Conservation (phyloP, 2,113 vertebrate genomes). For the Hippocampus abdominalis region DNA sequence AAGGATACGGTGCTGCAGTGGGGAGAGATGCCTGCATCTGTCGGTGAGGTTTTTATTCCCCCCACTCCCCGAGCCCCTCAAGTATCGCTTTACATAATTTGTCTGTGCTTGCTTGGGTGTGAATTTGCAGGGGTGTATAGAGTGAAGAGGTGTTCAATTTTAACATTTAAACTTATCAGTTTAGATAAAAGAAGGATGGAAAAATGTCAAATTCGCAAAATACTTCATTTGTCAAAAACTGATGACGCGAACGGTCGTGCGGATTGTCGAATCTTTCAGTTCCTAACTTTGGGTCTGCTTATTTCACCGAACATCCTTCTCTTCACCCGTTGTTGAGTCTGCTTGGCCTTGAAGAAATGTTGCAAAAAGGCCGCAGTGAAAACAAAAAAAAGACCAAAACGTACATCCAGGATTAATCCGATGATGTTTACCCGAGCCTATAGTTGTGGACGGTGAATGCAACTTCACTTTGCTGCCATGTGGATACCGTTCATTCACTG, state of each 20-base stretch:
- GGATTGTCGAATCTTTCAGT: neutral
- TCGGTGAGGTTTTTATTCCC: constrained; percentile 72
- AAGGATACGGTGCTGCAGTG: constrained; percentile 92
- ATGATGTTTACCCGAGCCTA: neutral
- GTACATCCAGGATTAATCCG: neutral
- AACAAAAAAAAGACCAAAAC: neutral
- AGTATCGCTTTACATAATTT: too few species aligned
- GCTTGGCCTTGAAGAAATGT: neutral
- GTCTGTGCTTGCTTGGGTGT: neutral
- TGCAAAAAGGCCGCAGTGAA: neutral
- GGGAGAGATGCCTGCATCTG: constrained; percentile 92
- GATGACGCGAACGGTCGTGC: neutral
- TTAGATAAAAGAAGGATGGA: too few species aligned
- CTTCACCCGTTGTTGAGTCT: neutral
- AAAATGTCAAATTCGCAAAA: neutral
- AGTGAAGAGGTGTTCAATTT: neutral
- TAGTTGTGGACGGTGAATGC: neutral
- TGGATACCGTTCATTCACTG: neutral
- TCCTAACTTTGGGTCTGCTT: neutral
- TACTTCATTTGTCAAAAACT: neutral
- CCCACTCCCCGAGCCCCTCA: too few species aligned
- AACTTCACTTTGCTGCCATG: neutral
- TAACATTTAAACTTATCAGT: too few species aligned
- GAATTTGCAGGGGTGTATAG: neutral
- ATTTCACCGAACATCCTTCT: neutral